phyloP scores from a whole-genome alignment of 2,113 vertebrate genomes.

The Alosa alosa region DNA sequence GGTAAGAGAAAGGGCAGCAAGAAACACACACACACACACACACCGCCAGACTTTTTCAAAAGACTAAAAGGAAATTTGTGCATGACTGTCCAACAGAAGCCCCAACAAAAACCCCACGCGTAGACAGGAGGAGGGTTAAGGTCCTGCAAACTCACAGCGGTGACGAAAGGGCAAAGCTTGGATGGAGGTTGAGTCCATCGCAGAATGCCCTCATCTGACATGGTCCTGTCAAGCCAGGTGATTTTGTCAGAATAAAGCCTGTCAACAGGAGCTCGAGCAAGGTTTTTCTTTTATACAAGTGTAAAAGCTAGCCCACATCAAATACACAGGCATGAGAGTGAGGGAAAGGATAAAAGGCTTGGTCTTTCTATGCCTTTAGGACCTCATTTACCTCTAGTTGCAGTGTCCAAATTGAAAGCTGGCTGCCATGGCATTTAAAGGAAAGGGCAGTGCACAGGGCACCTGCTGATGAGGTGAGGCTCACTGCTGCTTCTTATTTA shows the following conservation, averaged over 20 bases:
- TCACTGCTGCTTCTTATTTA: background rate
- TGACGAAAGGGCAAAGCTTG: background rate
- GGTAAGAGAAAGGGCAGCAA: background rate
- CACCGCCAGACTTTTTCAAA: background rate
- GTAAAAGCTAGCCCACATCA: background rate
- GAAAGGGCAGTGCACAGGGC: background rate
- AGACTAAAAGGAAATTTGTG: background rate
- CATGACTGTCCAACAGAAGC: background rate
- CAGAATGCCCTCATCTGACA: background rate
- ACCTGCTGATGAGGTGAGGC: slow-evolving; percentile 18
- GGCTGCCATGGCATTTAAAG: slow-evolving; percentile 18
- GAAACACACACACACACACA: background rate
- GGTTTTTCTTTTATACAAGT: background rate
- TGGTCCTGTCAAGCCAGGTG: background rate
- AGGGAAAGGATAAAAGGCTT: background rate
- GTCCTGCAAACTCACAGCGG: background rate
- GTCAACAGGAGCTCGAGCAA: background rate
- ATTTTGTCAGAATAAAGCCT: background rate
- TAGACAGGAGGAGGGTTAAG: background rate
- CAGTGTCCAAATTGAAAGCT: slow-evolving; percentile 11
- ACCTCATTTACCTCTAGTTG: slow-evolving; percentile 10
- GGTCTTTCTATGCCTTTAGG: slow-evolving; percentile 8
- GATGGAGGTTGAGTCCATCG: background rate
- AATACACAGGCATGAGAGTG: background rate
- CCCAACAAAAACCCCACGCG: background rate